Percentiles rank a stretch among this genome's conserved stretches.
Evolutionary conservation across 2,113 vertebrate species (phyloP).

Genomic region (Perognathus longimembris): DNA sequence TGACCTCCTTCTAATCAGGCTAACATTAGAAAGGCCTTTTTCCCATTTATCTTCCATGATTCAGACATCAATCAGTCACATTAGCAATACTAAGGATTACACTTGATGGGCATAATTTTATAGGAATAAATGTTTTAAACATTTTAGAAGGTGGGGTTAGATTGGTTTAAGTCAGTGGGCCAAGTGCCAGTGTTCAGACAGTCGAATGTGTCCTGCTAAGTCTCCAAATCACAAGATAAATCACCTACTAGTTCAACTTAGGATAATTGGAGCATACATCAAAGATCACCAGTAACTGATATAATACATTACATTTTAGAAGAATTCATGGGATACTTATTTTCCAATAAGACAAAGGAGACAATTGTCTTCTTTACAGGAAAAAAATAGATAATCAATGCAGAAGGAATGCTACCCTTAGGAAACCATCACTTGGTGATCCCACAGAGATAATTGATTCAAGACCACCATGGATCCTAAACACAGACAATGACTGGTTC

Average conservation of each 20-base stretch:
- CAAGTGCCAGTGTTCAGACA: not conserved
- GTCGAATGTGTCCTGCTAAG: not conserved
- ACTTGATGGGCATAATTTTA: not conserved
- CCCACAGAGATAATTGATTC: not conserved
- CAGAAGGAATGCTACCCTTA: not conserved
- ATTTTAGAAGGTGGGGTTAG: too few relatives aligned
- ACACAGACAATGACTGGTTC: not conserved
- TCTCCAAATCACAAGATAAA: not conserved
- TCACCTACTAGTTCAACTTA: not conserved
- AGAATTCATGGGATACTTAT: not conserved
- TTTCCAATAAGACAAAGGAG: not conserved
- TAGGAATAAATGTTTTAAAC: not conserved
- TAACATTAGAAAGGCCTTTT: not conserved
- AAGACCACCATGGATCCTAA: not conserved
- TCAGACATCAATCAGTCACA: not conserved
- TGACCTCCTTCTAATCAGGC: too few relatives aligned
- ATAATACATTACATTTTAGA: not conserved
- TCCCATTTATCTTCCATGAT: not conserved
- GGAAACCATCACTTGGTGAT: not conserved
- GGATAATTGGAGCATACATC: not conserved
- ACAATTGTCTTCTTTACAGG: not conserved
- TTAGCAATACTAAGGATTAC: not conserved
- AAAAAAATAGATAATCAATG: not conserved
- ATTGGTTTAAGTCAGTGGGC: not conserved
- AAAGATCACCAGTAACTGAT: not conserved